Percentiles rank a stretch among this genome's conserved stretches.
Conservation (phyloP, 92 coral and sea anemone species). For the Micromussa lordhowensis region DNA sequence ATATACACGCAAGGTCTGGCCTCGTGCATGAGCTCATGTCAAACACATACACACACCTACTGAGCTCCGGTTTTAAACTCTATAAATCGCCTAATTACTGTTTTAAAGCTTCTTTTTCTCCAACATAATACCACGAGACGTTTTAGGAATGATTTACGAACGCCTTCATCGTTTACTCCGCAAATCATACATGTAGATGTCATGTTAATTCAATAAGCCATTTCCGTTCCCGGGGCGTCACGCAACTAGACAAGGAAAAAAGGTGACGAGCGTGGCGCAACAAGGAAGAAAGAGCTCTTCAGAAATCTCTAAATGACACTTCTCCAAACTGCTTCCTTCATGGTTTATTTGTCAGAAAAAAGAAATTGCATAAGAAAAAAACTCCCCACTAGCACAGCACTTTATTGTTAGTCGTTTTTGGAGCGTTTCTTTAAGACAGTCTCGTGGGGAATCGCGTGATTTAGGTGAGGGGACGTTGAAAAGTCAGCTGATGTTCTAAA, state of each 20-base stretch:
- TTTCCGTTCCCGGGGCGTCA: conserved; percentile 37
- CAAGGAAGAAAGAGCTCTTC: not conserved
- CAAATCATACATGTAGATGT: not conserved
- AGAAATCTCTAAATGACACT: not conserved
- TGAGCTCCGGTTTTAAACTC: not conserved
- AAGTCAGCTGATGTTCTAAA: conserved; percentile 28
- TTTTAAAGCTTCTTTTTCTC: not conserved
- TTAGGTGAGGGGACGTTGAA: not conserved
- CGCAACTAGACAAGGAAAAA: conserved; percentile 7
- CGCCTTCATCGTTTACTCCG: not conserved
- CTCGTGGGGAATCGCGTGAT: conserved; percentile 11
- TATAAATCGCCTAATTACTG: not conserved
- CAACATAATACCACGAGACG: not conserved
- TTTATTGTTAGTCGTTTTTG: no score
- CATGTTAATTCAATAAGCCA: not conserved
- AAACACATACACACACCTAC: not conserved
- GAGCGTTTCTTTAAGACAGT: not conserved
- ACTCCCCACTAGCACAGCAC: not conserved
- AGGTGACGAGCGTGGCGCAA: not conserved
- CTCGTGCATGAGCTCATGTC: not conserved
- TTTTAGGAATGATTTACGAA: not conserved
- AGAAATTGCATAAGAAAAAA: not conserved
- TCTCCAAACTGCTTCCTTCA: not conserved
- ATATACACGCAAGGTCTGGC: not conserved
- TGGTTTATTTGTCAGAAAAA: not conserved